These are phyloP conservation scores for Drosophila melanica DNA, from an alignment of 1,140 invertebrate genomes.

Conservation along the genomic window DNA sequence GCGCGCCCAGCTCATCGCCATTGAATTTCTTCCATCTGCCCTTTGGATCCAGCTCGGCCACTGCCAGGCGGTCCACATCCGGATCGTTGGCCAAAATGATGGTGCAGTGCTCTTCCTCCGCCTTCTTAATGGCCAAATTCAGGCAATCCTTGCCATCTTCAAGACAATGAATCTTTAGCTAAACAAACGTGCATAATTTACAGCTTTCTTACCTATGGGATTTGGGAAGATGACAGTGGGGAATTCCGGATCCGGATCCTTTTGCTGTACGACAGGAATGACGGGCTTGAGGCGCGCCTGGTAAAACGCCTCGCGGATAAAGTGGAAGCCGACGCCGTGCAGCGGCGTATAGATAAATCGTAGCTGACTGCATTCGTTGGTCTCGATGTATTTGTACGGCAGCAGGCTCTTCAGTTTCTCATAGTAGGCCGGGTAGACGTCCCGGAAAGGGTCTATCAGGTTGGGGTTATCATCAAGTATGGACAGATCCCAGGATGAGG, in stretches of 20 bases:
- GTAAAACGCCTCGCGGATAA: slow-evolving; percentile 91
- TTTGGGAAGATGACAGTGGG: slow-evolving; percentile 96
- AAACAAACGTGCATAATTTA: too few species aligned
- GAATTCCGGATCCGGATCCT: slow-evolving; percentile 97
- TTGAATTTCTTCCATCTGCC: slow-evolving; percentile 96
- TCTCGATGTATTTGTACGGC: slow-evolving; percentile 36
- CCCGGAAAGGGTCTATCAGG: slow-evolving; percentile 51
- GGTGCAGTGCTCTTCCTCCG: slow-evolving; percentile 88
- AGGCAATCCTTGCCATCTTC: slow-evolving; percentile 94
- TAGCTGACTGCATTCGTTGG: slow-evolving; percentile 68
- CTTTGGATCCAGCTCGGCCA: slow-evolving; percentile 90
- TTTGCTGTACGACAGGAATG: slow-evolving; percentile 93
- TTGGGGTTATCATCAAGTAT: slow-evolving; percentile 22
- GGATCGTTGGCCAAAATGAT: slow-evolving; percentile 98
- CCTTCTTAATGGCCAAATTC: slow-evolving; percentile 92
- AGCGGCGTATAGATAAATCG: slow-evolving; percentile 93
- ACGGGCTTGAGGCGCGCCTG: slow-evolving; percentile 90
- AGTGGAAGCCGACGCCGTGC: slow-evolving; percentile 97
- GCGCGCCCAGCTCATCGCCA: slow-evolving; percentile 97
- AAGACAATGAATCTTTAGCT: neutral
- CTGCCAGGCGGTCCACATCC: slow-evolving; percentile 97
- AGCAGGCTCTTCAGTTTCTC: slow-evolving; percentile 35
- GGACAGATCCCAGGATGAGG: slow-evolving; percentile 75
- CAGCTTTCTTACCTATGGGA: slow-evolving; percentile 88
- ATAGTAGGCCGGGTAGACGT: slow-evolving; percentile 48